Base-by-base conservation (phyloP, 2,888 invertebrate genomes). In the Euzetes globulus region DNA sequence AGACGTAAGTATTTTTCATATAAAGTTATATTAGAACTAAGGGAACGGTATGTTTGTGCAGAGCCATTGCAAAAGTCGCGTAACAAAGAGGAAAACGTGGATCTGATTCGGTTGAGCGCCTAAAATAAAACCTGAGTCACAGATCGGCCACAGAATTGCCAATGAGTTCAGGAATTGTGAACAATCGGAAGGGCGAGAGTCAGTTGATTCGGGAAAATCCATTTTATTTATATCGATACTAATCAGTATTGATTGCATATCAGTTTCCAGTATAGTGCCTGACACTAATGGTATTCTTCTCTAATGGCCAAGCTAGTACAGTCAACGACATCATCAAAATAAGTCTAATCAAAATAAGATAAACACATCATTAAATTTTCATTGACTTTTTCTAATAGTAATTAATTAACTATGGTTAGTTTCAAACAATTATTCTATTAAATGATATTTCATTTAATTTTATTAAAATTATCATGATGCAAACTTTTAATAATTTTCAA, bases 201-300 rank as follows among this genome's bases (percentile, higher is more conserved):
- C 19, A 15, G 6, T 19, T 3, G 11, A 33, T 6, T 13, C 15
- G n/a, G 11, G 63, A 63, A 68, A 68, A 68, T 41, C 45, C 68
- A 45, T 68, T 68, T 41, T 41, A 41, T 68, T 41, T 68, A 41
- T 68, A 68, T 68, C 68, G 68, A 68, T 68, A 41, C 41, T 45
- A 68, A 68, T 45, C 41, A 68, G 19, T 41, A 68, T 37, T n/a
- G 68, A 68, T 68, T 60, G 33, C 68, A 45, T 68, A 68, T 68
- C 68, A 60, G 27, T 60, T 60, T 1, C 58, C 58, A 58, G 58
- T 58, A 58, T 13, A 58, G 58, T 17, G 22, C 58, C 58, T n/a
- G 33, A 41, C 41, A 9, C 60, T 29, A 33, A 60, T 60, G 17
- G 33, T 60, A 60, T 60, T 60, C n/a, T n/a, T 33, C 15, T 4